Evolutionary conservation across 1,140 invertebrate species (phyloP).

Genomic region (Ephestia elutella): DNA sequence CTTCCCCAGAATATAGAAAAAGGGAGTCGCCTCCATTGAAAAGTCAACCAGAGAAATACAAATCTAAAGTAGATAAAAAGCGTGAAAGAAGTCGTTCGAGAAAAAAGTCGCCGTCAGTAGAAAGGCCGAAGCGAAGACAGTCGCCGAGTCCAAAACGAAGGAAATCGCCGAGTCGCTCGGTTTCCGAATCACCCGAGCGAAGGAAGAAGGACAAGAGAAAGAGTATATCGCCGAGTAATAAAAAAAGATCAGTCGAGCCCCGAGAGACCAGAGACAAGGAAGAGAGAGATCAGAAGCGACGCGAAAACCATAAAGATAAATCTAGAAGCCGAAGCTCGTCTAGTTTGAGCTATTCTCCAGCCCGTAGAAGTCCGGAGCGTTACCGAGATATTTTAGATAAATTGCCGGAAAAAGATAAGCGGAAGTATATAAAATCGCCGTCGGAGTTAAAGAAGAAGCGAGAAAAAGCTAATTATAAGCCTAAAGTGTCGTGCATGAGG

Average conservation of each 20-base stretch:
- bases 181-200: slow-evolving; percentile 33
- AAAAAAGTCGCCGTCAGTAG: slow-evolving; percentile 37
- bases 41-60: slow-evolving; percentile 39
- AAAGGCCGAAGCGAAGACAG: slow-evolving; percentile 24
- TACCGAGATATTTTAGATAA: slow-evolving; percentile 77
- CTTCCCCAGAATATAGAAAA: slow-evolving; percentile 33
- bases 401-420: slow-evolving; percentile 70
- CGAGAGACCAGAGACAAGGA: slow-evolving; percentile 29
- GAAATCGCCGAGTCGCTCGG: slow-evolving; percentile 39
- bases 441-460: slow-evolving; percentile 51
- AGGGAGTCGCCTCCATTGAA: slow-evolving; percentile 24
- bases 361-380: slow-evolving; percentile 77
- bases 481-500: slow-evolving; percentile 76
- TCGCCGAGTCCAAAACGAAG: slow-evolving; percentile 34
- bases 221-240: slow-evolving; percentile 30
- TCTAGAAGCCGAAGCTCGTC: slow-evolving; percentile 67
- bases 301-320: slow-evolving; percentile 28
- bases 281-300: slow-evolving; percentile 32
- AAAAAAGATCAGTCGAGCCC: slow-evolving; percentile 35
- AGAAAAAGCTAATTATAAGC: slow-evolving; percentile 57
- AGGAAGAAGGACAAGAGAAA: slow-evolving; percentile 43
- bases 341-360: slow-evolving; percentile 79
- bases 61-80: slow-evolving; percentile 37
- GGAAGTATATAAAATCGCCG: slow-evolving; percentile 68
- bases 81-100: slow-evolving; percentile 31